These are phyloP conservation scores for Syndactyla subalaris DNA, from an alignment of 2,797 vertebrate genomes.

Conservation along the genomic window DNA sequence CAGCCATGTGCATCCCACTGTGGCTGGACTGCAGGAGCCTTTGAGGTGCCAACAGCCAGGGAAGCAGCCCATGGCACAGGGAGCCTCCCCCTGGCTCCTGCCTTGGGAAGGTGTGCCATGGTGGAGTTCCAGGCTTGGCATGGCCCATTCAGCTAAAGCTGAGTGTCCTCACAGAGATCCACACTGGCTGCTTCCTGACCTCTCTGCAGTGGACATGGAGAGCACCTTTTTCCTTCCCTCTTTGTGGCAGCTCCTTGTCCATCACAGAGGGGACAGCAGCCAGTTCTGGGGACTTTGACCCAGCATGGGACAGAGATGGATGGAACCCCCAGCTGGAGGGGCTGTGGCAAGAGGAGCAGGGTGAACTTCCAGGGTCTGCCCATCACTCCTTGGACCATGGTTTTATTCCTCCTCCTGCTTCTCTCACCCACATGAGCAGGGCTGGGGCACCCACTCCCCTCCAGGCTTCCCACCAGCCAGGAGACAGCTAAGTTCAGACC, in stretches of 20 bases:
- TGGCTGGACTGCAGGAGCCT: rapidly evolving
- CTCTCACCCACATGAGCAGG: not conserved
- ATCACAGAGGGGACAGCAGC: not conserved
- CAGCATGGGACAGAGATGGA: not conserved
- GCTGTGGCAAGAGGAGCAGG: not conserved
- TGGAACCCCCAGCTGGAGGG: rapidly evolving
- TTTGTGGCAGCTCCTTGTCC: not conserved
- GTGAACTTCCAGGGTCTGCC: not conserved
- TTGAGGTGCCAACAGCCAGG: not conserved
- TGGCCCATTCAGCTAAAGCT: not conserved
- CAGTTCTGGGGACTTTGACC: rapidly evolving
- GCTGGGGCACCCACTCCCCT: rapidly evolving
- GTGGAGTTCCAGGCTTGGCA: not conserved
- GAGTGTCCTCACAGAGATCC: not conserved
- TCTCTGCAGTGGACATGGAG: not conserved
- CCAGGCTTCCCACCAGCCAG: not conserved
- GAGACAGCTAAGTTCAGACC: rapidly evolving
- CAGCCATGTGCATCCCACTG: rapidly evolving
- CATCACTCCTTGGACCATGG: not conserved
- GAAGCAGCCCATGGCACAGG: rapidly evolving
- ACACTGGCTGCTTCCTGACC: not conserved
- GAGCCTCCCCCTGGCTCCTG: not conserved
- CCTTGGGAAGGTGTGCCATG: rapidly evolving
- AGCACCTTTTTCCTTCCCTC: not conserved
- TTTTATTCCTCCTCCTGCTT: not conserved